A percentile compares a stretch with the other conserved stretches of the same genome.
Evolutionary conservation across 2,113 vertebrate genomes (phyloP).

Genomic region (Myiagra hebetior): DNA sequence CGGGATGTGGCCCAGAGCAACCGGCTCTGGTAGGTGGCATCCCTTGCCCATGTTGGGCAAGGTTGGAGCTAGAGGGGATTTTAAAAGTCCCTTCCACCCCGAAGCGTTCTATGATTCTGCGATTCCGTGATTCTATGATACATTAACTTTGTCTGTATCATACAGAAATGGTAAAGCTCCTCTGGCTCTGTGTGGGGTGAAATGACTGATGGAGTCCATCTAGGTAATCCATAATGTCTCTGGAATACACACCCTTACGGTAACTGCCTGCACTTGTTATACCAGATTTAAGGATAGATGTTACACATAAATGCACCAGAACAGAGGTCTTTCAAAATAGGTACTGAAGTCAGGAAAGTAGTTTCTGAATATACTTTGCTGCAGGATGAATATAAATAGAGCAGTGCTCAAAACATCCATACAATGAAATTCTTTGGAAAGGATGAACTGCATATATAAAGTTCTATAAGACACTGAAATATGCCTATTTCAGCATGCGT

Average conservation of each 20-base stretch:
- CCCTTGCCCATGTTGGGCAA: neutral
- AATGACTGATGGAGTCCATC: neutral
- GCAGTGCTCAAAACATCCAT: neutral
- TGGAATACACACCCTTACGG: neutral
- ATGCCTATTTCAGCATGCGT: neutral
- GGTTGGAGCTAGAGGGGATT: neutral
- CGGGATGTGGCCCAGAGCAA: neutral
- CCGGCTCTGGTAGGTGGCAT: neutral
- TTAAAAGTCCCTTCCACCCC: neutral
- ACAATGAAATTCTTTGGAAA: conserved; percentile 26
- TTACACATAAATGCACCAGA: neutral
- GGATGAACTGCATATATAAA: neutral
- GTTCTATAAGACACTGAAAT: neutral
- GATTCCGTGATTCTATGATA: neutral
- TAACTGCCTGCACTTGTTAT: neutral
- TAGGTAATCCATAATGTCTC: neutral
- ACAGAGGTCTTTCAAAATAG: conserved; percentile 17
- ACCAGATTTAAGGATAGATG: neutral
- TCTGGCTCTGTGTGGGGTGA: neutral
- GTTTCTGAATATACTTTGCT: conserved; percentile 16
- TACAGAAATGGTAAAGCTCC: neutral
- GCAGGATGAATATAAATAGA: conserved; percentile 43
- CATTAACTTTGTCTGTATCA: neutral
- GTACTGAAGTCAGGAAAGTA: neutral
- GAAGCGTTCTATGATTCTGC: neutral